phyloP scores from a whole-genome alignment of 2,113 vertebrate species.

The Microtus oregoni region DNA sequence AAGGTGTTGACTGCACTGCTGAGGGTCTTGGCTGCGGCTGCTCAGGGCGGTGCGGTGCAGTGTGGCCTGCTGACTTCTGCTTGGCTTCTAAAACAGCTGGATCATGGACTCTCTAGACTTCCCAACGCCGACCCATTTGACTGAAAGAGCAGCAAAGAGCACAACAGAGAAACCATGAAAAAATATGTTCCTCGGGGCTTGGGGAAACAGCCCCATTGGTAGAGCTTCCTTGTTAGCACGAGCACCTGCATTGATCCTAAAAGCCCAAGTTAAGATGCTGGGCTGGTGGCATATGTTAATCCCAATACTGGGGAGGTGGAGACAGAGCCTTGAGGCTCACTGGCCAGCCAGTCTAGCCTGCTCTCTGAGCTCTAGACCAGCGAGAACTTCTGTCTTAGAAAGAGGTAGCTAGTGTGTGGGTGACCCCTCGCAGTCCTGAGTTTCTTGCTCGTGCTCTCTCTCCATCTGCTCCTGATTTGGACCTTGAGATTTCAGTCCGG shows the following conservation, averaged over 20 bases:
- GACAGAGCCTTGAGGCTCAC: background rate
- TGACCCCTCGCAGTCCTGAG: no score
- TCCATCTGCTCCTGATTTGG: no score
- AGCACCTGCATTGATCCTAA: no score
- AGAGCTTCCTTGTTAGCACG: background rate
- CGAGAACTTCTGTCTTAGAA: background rate
- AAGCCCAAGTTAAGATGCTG: no score
- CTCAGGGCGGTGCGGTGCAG: background rate
- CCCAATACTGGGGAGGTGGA: background rate
- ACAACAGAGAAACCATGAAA: background rate
- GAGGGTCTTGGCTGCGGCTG: conserved; percentile 48
- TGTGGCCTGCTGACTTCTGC: conserved; percentile 44
- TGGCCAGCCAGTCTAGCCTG: background rate
- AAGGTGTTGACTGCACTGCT: background rate
- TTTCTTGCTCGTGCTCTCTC: no score
- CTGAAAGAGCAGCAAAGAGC: conserved; percentile 81
- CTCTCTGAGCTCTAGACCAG: background rate
- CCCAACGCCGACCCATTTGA: conserved; percentile 99
- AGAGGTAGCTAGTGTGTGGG: background rate
- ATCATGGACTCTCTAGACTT: conserved; percentile 99
- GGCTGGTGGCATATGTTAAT: background rate
- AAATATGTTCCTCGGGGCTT: accelerated
- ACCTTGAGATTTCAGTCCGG: no score
- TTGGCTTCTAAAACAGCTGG: conserved; percentile 93
- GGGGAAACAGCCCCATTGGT: background rate